These are phyloP conservation scores for Daboia siamensis DNA, from an alignment of 2,113 vertebrate genomes.

Conservation along the genomic window DNA sequence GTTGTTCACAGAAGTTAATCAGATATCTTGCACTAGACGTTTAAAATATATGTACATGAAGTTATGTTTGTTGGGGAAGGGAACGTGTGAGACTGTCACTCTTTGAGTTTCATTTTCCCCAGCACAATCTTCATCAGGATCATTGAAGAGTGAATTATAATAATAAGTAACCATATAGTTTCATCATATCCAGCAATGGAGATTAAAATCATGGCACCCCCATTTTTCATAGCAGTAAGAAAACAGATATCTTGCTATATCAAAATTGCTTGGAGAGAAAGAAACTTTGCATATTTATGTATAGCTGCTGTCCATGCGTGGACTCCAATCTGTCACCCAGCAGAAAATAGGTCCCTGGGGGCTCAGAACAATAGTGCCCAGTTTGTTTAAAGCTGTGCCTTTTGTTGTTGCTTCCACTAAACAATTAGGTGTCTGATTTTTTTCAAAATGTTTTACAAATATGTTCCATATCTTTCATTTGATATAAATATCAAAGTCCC, in stretches of 20 bases:
- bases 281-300: background rate
- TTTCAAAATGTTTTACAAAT: background rate
- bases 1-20: background rate
- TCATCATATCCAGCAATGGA: background rate
- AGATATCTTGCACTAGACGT: background rate
- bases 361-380: background rate
- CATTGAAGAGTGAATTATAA: background rate
- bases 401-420: background rate
- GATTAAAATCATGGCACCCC: background rate
- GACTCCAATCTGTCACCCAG: background rate
- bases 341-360: background rate
- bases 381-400: background rate
- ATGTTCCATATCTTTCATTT: background rate
- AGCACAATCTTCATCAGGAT: background rate
- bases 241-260: background rate
- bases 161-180: background rate
- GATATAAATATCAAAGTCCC: background rate
- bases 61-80: background rate
- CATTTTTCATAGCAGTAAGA: background rate
- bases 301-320: background rate
- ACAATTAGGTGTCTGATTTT: background rate
- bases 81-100: background rate
- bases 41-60: background rate
- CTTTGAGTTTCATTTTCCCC: background rate
- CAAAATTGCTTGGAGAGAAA: background rate